A percentile compares a stretch with the other conserved stretches of the same genome.
Conservation (phyloP, 2,113 vertebrate species). For the Dunckerocampus dactyliophorus region DNA sequence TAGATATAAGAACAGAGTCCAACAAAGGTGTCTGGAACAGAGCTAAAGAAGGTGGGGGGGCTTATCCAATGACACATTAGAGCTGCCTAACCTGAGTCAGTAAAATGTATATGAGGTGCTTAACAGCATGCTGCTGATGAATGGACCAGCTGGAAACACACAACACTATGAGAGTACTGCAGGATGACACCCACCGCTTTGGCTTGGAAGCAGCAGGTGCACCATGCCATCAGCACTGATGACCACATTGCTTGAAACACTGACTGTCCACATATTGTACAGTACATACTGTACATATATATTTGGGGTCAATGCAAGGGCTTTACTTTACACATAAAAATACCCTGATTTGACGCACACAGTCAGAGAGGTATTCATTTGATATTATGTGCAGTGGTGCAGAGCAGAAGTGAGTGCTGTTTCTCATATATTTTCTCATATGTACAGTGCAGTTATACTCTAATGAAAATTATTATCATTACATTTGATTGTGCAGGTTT, state of each 20-base stretch:
- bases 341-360: too few relatives aligned
- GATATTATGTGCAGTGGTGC: too few relatives aligned
- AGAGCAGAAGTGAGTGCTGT: too few relatives aligned
- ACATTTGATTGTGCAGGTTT: too few relatives aligned
- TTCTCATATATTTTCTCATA: too few relatives aligned
- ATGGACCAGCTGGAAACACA: constrained; percentile 44
- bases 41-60: constrained; percentile 25
- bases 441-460: too few relatives aligned
- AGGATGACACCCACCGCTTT: constrained; percentile 15
- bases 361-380: too few relatives aligned
- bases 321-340: too few relatives aligned
- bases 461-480: too few relatives aligned
- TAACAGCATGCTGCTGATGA: constrained; percentile 41
- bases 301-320: too few relatives aligned
- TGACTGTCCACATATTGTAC: too few relatives aligned
- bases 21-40: constrained; percentile 22
- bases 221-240: constrained; percentile 25
- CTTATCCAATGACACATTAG: constrained; percentile 28
- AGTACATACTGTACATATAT: too few relatives aligned
- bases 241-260: constrained; percentile 7
- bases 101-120: constrained; percentile 58
- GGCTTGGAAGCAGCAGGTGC: constrained; percentile 22
- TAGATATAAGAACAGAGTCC: constrained; percentile 29
- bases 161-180: constrained; percentile 13
- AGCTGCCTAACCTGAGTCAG: constrained; percentile 44